Evolutionary conservation across 2,888 invertebrate genomes (phyloP).

Genomic region (Platycnemis pennipes): DNA sequence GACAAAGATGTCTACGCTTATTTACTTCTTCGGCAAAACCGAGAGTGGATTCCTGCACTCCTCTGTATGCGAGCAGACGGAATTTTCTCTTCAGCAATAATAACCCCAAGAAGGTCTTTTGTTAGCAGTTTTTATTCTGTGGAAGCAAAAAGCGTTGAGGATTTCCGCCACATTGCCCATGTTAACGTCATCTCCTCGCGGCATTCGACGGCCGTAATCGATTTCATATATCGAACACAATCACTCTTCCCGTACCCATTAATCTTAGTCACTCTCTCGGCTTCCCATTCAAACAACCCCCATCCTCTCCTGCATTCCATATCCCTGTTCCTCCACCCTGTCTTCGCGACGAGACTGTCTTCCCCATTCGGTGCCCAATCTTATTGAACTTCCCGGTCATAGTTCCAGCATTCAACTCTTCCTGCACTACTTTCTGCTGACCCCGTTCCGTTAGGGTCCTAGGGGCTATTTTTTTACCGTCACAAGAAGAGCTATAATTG

Average conservation of each 20-base stretch:
- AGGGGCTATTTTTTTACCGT: neutral
- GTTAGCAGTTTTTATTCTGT: neutral
- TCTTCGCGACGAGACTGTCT: neutral
- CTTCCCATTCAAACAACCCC: too few species aligned
- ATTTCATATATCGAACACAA: conserved; percentile 8
- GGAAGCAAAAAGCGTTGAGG: neutral
- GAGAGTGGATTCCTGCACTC: neutral
- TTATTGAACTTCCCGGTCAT: neutral
- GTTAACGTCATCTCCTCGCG: conserved; percentile 3
- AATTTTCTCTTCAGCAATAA: neutral
- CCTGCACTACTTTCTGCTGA: neutral
- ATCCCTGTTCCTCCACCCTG: neutral
- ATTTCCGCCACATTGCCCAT: neutral
- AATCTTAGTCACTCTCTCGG: conserved; percentile 8
- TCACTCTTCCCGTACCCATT: conserved; percentile 14
- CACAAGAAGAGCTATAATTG: neutral
- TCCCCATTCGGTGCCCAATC: neutral
- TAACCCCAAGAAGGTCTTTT: neutral
- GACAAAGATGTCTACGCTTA: neutral
- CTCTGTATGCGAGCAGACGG: neutral
- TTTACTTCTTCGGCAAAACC: neutral
- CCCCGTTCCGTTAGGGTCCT: neutral
- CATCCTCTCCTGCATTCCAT: neutral
- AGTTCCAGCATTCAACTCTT: neutral
- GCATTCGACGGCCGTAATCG: conserved; percentile 8